Evolutionary conservation across 1,140 invertebrate genomes (phyloP), one percentile per base, ranked within the genome.

Genomic region (Gonatopus flavifemur): DNA sequence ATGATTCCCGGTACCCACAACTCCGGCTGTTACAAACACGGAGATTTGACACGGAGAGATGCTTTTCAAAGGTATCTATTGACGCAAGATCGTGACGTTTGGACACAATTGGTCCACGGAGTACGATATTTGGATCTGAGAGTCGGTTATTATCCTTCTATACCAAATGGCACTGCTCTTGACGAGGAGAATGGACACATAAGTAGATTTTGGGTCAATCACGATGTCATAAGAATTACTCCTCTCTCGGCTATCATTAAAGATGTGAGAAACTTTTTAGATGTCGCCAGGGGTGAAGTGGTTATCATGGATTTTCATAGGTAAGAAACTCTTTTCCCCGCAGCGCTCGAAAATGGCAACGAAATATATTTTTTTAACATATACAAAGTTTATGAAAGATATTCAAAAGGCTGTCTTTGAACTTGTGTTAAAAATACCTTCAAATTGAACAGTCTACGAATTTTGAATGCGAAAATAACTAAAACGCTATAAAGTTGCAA

Each of bases 81-180:
- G 5, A 84, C 82, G 16, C 91, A 93, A 71, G 88, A 91, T 66
- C 83, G 86, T 31, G 84, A 86, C 61, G 80, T 92, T 15, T 92
- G 88, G 84, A 83, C 82, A 0, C 90, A 92, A 66, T 76, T 93
- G 10, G 84, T 89, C 1, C 86, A 90, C 65, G 90, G 90, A 21
- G 86, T 91, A 62, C 79, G 90, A 59, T 92, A 91, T 66, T 76
- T 93, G 18, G 90, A 93, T 72, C 80, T 93, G 15, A 83, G 89
- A 49, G 77, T 88, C 44, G 84, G 84, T 46, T 84, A 78, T 61
- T 83, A 83, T 43, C 56, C 75, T 1, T 45, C 56, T 2, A 54
- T 52, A 25, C 46, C 62, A 6, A 75, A 68, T 37, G 69, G 64
- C 5, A 62, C 52, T 8, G 63, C 62, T 1, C 39, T 52, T 8